Conservation (phyloP, 30 jellyfish, hydroid and myxozoan species). For the Hydra vulgaris region DNA sequence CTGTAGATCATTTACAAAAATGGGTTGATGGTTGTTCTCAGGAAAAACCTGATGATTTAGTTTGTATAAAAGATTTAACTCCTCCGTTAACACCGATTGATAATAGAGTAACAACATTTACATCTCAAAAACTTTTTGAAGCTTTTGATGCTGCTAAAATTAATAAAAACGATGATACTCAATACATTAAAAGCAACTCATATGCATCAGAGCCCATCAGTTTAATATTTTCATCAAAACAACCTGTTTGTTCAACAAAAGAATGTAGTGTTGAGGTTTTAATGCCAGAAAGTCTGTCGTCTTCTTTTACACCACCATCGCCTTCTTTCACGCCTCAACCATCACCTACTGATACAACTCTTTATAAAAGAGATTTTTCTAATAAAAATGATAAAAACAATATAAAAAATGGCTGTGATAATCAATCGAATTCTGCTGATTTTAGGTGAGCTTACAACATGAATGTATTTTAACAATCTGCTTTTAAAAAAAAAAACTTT, state of each 20-base stretch:
- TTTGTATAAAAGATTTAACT: constrained; percentile 47
- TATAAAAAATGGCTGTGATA: neutral
- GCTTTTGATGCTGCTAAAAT: constrained; percentile 30
- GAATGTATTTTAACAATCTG: no score
- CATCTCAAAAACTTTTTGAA: constrained; percentile 30
- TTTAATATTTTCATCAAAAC: constrained; percentile 27
- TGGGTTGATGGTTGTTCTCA: constrained; percentile 95
- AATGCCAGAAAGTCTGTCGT: neutral
- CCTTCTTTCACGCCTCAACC: constrained; percentile 26
- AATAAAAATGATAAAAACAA: neutral
- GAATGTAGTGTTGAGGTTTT: neutral
- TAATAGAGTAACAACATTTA: constrained; percentile 22
- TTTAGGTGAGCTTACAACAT: neutral
- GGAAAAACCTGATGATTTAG: constrained; percentile 17
- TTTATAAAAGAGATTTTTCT: neutral
- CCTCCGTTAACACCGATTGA: constrained; percentile 88
- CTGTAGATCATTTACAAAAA: constrained; percentile 69
- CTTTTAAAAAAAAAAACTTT: no score
- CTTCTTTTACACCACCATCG: neutral
- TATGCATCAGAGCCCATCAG: constrained; percentile 11
- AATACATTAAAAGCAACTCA: neutral
- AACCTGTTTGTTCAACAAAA: constrained; percentile 28
- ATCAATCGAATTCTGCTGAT: neutral
- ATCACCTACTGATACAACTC: constrained; percentile 7
- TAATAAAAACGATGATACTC: neutral